Conservation (phyloP, 2,888 invertebrate species). For the Drosophila borealis region DNA sequence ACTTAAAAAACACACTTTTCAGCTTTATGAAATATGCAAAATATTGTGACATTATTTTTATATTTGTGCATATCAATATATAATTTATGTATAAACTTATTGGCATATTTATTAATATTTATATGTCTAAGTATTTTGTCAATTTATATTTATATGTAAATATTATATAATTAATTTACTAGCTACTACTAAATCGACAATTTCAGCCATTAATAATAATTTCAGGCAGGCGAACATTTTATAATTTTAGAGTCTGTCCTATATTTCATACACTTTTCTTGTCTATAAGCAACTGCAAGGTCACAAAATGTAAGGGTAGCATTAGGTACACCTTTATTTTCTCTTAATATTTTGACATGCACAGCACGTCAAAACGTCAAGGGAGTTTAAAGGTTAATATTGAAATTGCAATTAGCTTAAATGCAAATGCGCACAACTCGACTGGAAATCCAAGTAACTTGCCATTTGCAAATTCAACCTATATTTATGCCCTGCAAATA, state of each 20-base stretch:
- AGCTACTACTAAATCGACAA: no score
- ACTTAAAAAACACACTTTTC: background rate
- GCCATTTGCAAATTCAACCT: constrained; percentile 19
- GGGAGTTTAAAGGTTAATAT: constrained; percentile 39
- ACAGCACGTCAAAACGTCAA: constrained; percentile 27
- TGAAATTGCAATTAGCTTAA: constrained; percentile 50
- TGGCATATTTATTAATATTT: background rate
- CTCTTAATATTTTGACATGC: constrained; percentile 6
- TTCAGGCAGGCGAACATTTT: background rate
- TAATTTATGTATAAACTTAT: background rate
- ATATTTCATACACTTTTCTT: background rate
- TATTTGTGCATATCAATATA: background rate
- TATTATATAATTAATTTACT: no score
- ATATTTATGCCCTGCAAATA: constrained; percentile 7
- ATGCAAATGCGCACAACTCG: constrained; percentile 39
- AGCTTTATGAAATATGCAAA: background rate
- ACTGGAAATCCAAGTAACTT: constrained; percentile 23
- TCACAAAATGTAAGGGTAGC: constrained; percentile 10
- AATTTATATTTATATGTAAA: background rate
- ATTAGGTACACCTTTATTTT: background rate
- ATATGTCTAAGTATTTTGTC: background rate
- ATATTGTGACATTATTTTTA: background rate
- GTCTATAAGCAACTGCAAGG: constrained; percentile 19
- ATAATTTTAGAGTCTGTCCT: background rate
- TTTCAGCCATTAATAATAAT: no score